These are phyloP conservation scores for Arothron firmamentum DNA, from an alignment of 2,113 vertebrate genomes.

Conservation along the genomic window DNA sequence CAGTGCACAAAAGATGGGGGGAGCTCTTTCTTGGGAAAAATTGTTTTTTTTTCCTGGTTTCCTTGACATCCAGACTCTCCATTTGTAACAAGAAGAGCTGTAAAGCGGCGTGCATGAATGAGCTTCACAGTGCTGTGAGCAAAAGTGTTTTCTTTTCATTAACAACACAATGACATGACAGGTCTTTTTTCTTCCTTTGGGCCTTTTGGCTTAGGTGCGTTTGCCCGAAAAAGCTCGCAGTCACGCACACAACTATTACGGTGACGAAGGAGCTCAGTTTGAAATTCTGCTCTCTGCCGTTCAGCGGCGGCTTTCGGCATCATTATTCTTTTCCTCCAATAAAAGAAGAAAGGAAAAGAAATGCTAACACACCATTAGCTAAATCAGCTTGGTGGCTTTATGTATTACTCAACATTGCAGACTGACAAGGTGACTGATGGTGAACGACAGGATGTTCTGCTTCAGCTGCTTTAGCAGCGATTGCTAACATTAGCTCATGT, in stretches of 20 bases:
- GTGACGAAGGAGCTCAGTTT: conserved; percentile 6
- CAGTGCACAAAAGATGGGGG: conserved; percentile 2
- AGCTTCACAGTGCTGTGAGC: conserved; percentile 21
- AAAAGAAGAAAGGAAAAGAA: not conserved
- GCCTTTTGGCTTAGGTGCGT: conserved; percentile 12
- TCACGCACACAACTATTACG: conserved; percentile 35
- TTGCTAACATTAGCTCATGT: too few species aligned
- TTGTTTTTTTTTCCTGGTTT: conserved; percentile 4
- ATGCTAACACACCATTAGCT: too few species aligned
- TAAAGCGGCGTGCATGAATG: conserved; percentile 9
- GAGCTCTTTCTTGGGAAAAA: not conserved
- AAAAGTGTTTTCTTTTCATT: conserved; percentile 32
- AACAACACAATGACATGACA: conserved; percentile 26
- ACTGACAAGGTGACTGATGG: too few species aligned
- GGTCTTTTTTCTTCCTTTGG: conserved; percentile 9
- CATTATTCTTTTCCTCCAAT: conserved; percentile 21
- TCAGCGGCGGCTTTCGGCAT: too few species aligned
- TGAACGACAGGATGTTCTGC: too few species aligned
- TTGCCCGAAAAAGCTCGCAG: conserved; percentile 35
- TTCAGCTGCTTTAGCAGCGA: too few species aligned
- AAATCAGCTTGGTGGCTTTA: too few species aligned
- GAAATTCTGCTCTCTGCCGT: conserved; percentile 17
- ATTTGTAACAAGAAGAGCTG: conserved; percentile 16
- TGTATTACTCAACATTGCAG: too few species aligned
- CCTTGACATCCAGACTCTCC: conserved; percentile 8